Conservation (phyloP, 35 echinoderm and acorn worm genomes). For the Patiria miniata region DNA sequence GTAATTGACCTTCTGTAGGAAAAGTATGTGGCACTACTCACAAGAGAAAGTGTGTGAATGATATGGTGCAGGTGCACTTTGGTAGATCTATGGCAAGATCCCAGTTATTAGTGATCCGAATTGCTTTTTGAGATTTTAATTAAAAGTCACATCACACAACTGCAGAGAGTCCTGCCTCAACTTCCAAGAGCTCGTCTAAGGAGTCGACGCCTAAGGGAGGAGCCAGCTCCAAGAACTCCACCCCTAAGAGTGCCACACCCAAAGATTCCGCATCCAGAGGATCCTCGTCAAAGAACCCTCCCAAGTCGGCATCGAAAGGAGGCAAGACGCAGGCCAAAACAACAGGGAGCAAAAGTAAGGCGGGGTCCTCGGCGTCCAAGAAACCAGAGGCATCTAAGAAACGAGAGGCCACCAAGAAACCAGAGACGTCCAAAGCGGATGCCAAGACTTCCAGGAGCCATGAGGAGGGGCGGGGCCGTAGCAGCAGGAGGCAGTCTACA, state of each 20-base stretch:
- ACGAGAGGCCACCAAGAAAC: no score
- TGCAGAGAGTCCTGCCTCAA: background rate
- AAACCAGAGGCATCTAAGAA: no score
- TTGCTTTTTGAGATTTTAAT: no score
- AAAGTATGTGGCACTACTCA: no score
- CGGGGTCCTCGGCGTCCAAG: background rate
- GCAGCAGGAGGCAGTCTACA: constrained; percentile 11
- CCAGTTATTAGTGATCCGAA: no score
- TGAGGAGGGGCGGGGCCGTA: background rate
- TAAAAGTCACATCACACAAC: no score
- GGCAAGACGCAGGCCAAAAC: constrained; percentile 8
- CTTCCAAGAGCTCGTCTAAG: background rate
- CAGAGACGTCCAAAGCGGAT: no score
- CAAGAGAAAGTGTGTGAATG: no score
- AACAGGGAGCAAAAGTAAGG: background rate
- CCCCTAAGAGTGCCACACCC: constrained; percentile 3
- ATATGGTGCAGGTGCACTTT: no score
- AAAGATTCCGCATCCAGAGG: background rate
- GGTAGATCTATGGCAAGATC: no score
- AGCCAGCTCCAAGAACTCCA: constrained; percentile 3
- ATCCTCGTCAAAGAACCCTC: background rate
- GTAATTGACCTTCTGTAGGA: no score
- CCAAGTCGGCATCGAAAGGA: background rate
- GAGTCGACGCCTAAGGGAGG: background rate
- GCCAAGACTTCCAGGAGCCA: background rate